These are phyloP conservation scores for Camptogramma bilineatum DNA, from an alignment of 2,888 invertebrate genomes.

Conservation along the genomic window DNA sequence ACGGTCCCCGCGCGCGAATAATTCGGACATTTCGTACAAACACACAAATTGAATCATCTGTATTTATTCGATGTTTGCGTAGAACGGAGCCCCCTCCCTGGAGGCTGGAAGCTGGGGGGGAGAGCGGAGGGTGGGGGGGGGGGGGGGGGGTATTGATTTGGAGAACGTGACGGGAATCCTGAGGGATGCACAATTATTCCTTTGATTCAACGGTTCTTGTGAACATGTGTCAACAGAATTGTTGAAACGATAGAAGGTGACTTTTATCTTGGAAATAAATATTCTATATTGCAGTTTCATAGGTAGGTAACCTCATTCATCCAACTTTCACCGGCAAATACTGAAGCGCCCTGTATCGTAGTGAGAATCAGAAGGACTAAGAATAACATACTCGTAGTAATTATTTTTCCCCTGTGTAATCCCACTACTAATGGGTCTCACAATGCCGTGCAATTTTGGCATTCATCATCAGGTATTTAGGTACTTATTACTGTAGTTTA, in stretches of 20 bases:
- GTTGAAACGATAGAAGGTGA: constrained; percentile 13
- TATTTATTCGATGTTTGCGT: constrained; percentile 39
- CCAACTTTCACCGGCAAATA: no score
- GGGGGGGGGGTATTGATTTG: constrained; percentile 29
- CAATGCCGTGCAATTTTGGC: no score
- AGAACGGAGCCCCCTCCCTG: constrained; percentile 18
- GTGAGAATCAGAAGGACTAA: no score
- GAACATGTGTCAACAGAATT: constrained; percentile 25
- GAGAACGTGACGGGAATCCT: constrained; percentile 34
- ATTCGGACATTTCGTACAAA: constrained; percentile 36
- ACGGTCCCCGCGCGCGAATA: constrained; percentile 31
- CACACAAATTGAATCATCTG: constrained; percentile 35
- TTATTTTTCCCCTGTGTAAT: no score
- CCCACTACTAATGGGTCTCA: no score
- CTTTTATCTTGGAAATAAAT: no score
- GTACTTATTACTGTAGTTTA: no score
- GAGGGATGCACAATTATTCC: constrained; percentile 36
- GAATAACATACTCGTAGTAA: no score
- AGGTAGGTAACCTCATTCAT: no score
- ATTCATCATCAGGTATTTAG: no score
- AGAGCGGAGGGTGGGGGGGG: constrained; percentile 4
- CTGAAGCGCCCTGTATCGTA: no score
- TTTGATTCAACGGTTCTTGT: constrained; percentile 31
- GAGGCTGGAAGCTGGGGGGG: constrained; percentile 5
- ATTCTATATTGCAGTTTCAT: no score